Evolutionary conservation across 2,797 vertebrate species (phyloP).

Genomic region (Brachyalestes nurse): DNA sequence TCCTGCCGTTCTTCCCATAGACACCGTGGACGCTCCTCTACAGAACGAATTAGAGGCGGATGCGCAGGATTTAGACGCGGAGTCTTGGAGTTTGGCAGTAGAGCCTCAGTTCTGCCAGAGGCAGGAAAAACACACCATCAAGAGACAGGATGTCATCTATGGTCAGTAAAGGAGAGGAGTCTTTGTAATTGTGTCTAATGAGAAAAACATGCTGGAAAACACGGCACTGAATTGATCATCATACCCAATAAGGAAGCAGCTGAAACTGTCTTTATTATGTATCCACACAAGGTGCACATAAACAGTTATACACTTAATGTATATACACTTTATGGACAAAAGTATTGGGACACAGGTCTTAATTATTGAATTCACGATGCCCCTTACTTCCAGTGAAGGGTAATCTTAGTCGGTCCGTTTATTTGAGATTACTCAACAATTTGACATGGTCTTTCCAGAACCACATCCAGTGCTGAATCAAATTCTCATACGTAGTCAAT

Average conservation of each 20-base stretch:
- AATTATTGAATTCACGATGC: too few relatives aligned
- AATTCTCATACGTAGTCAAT: too few relatives aligned
- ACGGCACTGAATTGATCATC: not conserved
- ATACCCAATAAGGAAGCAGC: not conserved
- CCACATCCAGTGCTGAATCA: too few relatives aligned
- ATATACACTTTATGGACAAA: too few relatives aligned
- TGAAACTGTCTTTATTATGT: not conserved
- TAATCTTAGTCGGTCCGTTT: too few relatives aligned
- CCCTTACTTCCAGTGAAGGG: too few relatives aligned
- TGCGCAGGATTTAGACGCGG: slow-evolving; percentile 85
- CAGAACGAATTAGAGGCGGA: slow-evolving; percentile 82
- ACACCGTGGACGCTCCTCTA: slow-evolving; percentile 82
- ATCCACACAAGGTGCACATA: not conserved
- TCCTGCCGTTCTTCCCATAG: slow-evolving; percentile 64
- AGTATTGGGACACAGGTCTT: too few relatives aligned
- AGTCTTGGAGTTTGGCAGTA: slow-evolving; percentile 93
- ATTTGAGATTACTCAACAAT: too few relatives aligned
- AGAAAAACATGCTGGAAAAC: not conserved
- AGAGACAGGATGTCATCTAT: slow-evolving; percentile 96
- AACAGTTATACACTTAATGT: too few relatives aligned
- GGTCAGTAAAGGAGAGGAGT: slow-evolving; percentile 76
- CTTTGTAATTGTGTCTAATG: too few relatives aligned
- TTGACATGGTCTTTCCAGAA: too few relatives aligned
- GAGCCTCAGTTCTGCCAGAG: slow-evolving; percentile 87
- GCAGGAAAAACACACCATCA: slow-evolving; percentile 88